These are phyloP conservation scores for Camponotus fellah DNA, from an alignment of 2,888 invertebrate genomes.

Conservation along the genomic window DNA sequence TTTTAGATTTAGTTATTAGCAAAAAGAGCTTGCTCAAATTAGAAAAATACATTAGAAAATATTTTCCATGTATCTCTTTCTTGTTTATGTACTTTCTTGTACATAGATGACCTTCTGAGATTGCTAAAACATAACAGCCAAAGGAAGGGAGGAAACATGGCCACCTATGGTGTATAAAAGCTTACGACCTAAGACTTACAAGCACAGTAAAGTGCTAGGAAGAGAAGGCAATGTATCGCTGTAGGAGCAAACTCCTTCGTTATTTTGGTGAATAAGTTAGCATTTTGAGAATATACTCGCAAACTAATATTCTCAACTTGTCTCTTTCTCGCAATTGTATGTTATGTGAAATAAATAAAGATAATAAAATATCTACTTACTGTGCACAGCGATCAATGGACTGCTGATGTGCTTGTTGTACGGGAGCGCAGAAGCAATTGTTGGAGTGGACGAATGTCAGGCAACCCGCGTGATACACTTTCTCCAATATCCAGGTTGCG, in stretches of 20 bases:
- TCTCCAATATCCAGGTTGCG: conserved; percentile 96
- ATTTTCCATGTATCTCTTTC: background rate
- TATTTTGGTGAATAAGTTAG: conserved; percentile 68
- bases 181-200: conserved; percentile 56
- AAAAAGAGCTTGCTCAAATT: background rate
- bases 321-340: background rate
- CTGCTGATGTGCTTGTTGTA: conserved; percentile 73
- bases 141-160: conserved; percentile 71
- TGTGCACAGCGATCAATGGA: conserved; percentile 72
- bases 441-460: conserved; percentile 92
- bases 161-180: conserved; percentile 78
- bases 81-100: background rate
- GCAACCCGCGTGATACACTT: conserved; percentile 97
- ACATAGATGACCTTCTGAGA: conserved; percentile 16
- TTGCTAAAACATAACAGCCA: conserved; percentile 44
- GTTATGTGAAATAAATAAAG: background rate
- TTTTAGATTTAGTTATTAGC: background rate
- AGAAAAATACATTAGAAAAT: conserved; percentile 6
- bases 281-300: background rate
- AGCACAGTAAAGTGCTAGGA: conserved; percentile 70
- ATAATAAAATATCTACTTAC: conserved; percentile 73
- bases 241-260: conserved; percentile 59
- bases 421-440: conserved; percentile 81
- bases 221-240: conserved; percentile 67
- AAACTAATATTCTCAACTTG: conserved; percentile 1